Base-by-base conservation (phyloP, 2,113 vertebrate genomes). In the Labeo catla region DNA sequence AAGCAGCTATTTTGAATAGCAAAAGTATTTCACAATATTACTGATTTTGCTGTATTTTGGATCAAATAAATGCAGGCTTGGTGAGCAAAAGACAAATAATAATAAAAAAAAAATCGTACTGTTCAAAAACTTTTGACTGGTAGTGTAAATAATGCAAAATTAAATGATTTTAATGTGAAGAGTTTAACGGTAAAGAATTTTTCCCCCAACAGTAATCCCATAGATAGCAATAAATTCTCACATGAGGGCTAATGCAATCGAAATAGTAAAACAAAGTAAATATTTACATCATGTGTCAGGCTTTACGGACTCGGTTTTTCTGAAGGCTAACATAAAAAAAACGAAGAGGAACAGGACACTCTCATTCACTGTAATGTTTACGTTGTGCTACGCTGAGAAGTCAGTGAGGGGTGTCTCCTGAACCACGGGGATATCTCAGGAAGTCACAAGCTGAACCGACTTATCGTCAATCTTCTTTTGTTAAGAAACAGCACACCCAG, bases 231-330 rank as follows among this genome's bases (percentile, higher is more conserved):
- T 65, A 81, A 9, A 65, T 81, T 65, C n/a, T 47, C 13, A 4
- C 59, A 43, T 28, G 76, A 70, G 21, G 49, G 8, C 78, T n/a
- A 34, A 85, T 76, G 63, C 39, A 76, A 49, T 45, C 34, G 59
- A 81, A 47, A 36, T 7, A 39, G 81, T 45, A 79, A 73, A 87
- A 81, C 6, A 36, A 16, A 47, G 81, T 45, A 76, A 70, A 87
- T 88, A 84, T 91, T 91, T 91, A 87, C 61, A 59, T 54, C 36
- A 52, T 61, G 61, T 84, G 81, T 89, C 86, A 85, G 13, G 84
- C 80, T 80, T 49, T 39, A 15, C 76, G n/a, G 72, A 23, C 50
- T 57, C 36, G 83, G 21, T 59, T 82, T 54, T 85, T 74, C 74
- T 54, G 50, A 84, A 83, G 39, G 68, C 36, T 68, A 23, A 28